phyloP scores from a whole-genome alignment of 2,113 vertebrate species.

The Gadus macrocephalus region DNA sequence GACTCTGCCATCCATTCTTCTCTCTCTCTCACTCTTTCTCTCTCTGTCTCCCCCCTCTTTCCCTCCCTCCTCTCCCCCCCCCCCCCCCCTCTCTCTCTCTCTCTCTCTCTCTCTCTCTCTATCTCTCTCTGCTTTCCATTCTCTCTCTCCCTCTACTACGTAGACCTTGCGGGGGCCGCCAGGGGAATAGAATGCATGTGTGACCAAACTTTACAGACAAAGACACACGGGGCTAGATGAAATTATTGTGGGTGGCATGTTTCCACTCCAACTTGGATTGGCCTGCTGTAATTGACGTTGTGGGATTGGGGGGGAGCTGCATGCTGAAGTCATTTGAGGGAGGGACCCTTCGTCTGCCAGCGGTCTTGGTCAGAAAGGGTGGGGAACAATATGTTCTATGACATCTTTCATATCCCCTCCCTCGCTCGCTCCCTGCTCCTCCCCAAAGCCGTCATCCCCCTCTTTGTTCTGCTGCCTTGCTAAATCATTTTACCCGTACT shows the following conservation, averaged over 20 bases:
- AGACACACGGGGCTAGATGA: slow-evolving; percentile 57
- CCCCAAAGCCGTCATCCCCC: background rate
- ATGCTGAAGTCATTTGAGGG: slow-evolving; percentile 81
- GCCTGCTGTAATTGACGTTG: slow-evolving; percentile 77
- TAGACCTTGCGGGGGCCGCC: slow-evolving; percentile 67
- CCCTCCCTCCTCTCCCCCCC: background rate
- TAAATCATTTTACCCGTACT: background rate
- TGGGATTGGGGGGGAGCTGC: slow-evolving; percentile 62
- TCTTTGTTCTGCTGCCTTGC: background rate
- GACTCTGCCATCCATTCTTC: slow-evolving; percentile 52
- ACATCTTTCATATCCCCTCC: slow-evolving; percentile 74
- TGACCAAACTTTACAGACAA: slow-evolving; percentile 71
- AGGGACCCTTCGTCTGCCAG: slow-evolving; percentile 71
- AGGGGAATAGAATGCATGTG: slow-evolving; percentile 71
- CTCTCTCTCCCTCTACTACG: slow-evolving; percentile 40
- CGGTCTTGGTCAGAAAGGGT: slow-evolving; percentile 72
- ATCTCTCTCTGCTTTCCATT: background rate
- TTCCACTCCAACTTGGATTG: slow-evolving; percentile 71
- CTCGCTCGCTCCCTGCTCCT: slow-evolving; percentile 44
- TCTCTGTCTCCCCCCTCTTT: slow-evolving; percentile 35
- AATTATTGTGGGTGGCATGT: slow-evolving; percentile 75
- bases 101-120: too few relatives aligned
- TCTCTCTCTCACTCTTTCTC: slow-evolving; percentile 13
- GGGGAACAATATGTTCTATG: slow-evolving; percentile 69
- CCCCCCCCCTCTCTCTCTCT: background rate